Evolutionary conservation across 2,113 vertebrate species (phyloP).

Genomic region (Lanius ludovicianus): DNA sequence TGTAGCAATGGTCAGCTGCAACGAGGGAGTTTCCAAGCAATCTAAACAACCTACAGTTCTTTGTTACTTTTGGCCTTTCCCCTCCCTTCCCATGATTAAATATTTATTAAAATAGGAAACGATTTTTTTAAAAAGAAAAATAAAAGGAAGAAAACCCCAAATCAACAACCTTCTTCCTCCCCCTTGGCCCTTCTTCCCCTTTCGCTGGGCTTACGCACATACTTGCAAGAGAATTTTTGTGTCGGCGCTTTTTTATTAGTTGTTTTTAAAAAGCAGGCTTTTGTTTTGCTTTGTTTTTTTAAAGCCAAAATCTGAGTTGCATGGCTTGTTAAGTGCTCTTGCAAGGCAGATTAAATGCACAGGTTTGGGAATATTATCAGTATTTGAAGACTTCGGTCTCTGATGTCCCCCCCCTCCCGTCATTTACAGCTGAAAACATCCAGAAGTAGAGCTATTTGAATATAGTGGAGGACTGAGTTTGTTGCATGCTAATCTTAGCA

Average conservation of each 20-base stretch:
- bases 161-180: neutral
- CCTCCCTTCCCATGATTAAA: conserved; percentile 51
- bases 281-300: neutral
- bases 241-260: neutral
- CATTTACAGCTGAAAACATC: neutral
- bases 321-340: neutral
- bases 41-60: conserved; percentile 79
- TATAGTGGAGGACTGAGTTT: neutral
- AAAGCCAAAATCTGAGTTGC: neutral
- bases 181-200: neutral
- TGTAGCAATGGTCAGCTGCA: conserved; percentile 79
- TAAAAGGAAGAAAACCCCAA: neutral
- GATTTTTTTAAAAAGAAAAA: neutral
- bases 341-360: neutral
- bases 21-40: conserved; percentile 78
- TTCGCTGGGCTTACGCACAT: conserved; percentile 13
- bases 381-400: neutral
- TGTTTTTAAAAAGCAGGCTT: neutral
- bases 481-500: neutral
- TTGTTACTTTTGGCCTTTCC: conserved; percentile 74
- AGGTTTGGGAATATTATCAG: neutral
- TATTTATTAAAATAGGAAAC: conserved; percentile 74
- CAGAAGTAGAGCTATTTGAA: neutral
- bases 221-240: conserved; percentile 49
- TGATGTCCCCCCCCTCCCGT: neutral